These are phyloP conservation scores for Apeltes quadracus DNA, from an alignment of 2,113 vertebrate species.

Conservation along the genomic window DNA sequence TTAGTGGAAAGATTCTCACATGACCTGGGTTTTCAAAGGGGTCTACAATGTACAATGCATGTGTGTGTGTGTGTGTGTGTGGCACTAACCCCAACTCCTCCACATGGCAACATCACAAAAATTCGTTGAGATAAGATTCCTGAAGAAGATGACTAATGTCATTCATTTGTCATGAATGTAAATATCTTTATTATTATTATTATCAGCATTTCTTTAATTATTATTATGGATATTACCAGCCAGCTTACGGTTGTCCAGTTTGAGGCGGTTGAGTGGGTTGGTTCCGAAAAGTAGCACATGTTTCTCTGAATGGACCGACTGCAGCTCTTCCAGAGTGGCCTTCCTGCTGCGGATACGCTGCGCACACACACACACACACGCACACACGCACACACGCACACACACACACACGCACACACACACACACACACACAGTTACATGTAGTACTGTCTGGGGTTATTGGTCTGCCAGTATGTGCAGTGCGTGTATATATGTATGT, in stretches of 20 bases:
- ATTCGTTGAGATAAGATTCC: slow-evolving; percentile 88
- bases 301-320: slow-evolving; percentile 86
- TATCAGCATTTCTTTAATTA: neutral
- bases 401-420: neutral
- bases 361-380: slow-evolving; percentile 28
- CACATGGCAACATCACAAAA: slow-evolving; percentile 92
- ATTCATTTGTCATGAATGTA: neutral
- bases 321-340: slow-evolving; percentile 89
- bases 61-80: slow-evolving; percentile 8
- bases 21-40: slow-evolving; percentile 43
- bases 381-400: slow-evolving; percentile 13
- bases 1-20: slow-evolving; percentile 61
- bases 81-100: slow-evolving; percentile 91
- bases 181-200: neutral
- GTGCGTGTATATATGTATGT: too few relatives aligned
- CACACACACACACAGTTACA: slow-evolving; percentile 1
- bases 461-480: neutral
- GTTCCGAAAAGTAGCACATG: slow-evolving; percentile 88
- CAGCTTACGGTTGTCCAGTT: slow-evolving; percentile 88
- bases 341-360: slow-evolving; percentile 88
- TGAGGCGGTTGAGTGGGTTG: slow-evolving; percentile 88
- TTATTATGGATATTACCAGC: slow-evolving; percentile 77
- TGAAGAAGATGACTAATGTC: slow-evolving; percentile 60
- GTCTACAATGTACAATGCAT: slow-evolving; percentile 11
- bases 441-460: neutral